These are phyloP conservation scores for Chelidonichthys spinosus DNA, from an alignment of 2,797 vertebrate genomes.

Conservation along the genomic window DNA sequence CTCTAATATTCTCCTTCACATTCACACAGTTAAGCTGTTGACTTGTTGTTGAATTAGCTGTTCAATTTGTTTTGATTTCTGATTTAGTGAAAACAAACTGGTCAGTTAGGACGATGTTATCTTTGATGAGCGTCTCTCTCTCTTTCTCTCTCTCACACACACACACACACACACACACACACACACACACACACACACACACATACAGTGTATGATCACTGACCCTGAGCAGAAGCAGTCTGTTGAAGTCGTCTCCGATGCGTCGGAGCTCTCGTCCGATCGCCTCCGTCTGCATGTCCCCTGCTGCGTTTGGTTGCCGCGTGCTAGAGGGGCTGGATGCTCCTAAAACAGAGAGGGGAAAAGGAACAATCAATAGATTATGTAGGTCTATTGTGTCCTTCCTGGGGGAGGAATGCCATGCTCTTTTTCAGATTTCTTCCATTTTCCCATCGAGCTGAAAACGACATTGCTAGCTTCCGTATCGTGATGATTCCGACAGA, in stretches of 20 bases:
- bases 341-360: slow-evolving; percentile 57
- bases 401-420: background rate
- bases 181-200: slow-evolving; percentile 4
- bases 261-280: slow-evolving; percentile 89
- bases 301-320: slow-evolving; percentile 73
- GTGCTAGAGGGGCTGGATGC: slow-evolving; percentile 59
- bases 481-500: too few species aligned
- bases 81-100: too few species aligned
- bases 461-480: too few species aligned
- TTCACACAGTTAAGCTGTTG: background rate
- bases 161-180: background rate
- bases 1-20: background rate
- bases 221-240: slow-evolving; percentile 68
- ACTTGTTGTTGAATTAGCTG: too few species aligned
- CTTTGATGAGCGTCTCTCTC: too few species aligned
- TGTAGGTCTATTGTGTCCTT: background rate
- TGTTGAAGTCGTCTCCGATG: slow-evolving; percentile 92
- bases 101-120: too few species aligned
- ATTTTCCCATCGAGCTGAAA: too few species aligned
- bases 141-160: background rate
- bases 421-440: too few species aligned
- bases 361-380: background rate
- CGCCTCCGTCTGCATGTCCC: slow-evolving; percentile 84
- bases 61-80: too few species aligned
- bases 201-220: slow-evolving; percentile 42